Conservation (phyloP, 1,140 invertebrate species). For the Apis dorsata region DNA sequence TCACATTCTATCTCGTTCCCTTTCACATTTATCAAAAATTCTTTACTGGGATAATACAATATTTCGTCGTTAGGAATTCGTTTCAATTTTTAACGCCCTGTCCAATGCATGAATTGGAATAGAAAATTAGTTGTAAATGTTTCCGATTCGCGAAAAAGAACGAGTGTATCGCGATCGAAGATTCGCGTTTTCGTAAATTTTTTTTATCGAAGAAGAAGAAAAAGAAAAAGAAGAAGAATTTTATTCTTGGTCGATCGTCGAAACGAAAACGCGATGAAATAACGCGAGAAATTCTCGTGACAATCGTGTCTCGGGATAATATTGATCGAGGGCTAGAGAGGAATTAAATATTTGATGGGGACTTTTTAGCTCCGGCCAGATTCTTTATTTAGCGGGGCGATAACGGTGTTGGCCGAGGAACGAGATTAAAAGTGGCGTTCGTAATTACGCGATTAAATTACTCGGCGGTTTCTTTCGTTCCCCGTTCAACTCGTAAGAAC, state of each 20-base stretch:
- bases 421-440: conserved; percentile 24
- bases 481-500: background rate
- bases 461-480: background rate
- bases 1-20: too few relatives aligned
- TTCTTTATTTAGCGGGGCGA: conserved; percentile 32
- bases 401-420: conserved; percentile 2
- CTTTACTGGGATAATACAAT: too few relatives aligned
- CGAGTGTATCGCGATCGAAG: too few relatives aligned
- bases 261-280: background rate
- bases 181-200: background rate
- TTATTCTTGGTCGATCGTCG: background rate
- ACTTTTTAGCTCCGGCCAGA: background rate
- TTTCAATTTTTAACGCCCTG: too few relatives aligned
- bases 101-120: too few relatives aligned
- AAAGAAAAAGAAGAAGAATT: background rate
- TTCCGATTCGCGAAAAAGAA: too few relatives aligned
- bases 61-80: too few relatives aligned
- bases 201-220: too few relatives aligned
- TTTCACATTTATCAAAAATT: too few relatives aligned
- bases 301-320: conserved; percentile 25
- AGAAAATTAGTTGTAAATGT: too few relatives aligned
- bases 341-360: conserved; percentile 33
- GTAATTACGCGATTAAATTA: conserved; percentile 34
- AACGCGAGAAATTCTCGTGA: background rate
- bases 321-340: conserved; percentile 1